Evolutionary conservation across 2,888 invertebrate genomes (phyloP).

Genomic region (Archips crataeganus): DNA sequence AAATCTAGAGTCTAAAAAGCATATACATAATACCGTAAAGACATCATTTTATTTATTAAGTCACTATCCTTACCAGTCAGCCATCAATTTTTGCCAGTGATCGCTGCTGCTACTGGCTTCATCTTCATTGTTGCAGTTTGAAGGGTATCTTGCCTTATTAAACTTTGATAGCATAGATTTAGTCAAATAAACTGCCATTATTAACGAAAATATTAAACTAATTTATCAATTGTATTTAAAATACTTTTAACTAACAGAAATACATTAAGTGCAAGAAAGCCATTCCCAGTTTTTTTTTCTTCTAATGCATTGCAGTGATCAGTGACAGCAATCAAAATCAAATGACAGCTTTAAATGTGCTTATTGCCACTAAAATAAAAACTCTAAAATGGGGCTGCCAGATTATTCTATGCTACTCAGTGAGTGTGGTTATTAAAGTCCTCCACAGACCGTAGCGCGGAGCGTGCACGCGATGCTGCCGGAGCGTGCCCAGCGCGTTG

Average conservation of each 20-base stretch:
- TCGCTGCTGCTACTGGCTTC: constrained; percentile 56
- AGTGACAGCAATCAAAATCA: too few relatives aligned
- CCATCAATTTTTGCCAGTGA: constrained; percentile 72
- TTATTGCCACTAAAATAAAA: not conserved
- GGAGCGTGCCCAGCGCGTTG: too few relatives aligned
- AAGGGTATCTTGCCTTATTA: constrained; percentile 65
- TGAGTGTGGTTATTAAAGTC: too few relatives aligned
- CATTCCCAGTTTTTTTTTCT: not conserved
- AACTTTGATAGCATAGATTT: constrained; percentile 74
- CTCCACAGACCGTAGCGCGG: too few relatives aligned
- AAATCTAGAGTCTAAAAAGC: not conserved
- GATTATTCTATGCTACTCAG: not conserved
- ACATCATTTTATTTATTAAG: not conserved
- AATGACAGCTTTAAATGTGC: not conserved
- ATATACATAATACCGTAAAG: too few relatives aligned
- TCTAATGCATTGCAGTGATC: too few relatives aligned
- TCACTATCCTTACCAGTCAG: constrained; percentile 54
- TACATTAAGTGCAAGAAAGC: not conserved
- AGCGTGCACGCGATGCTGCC: too few relatives aligned
- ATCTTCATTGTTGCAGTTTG: constrained; percentile 53
- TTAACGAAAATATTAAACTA: not conserved
- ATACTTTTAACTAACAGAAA: not conserved
- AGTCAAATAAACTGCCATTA: constrained; percentile 76
- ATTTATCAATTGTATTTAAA: not conserved
- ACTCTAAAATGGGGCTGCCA: not conserved